phyloP scores from a whole-genome alignment of 2,888 invertebrate species.

The Cerceris rybyensis region DNA sequence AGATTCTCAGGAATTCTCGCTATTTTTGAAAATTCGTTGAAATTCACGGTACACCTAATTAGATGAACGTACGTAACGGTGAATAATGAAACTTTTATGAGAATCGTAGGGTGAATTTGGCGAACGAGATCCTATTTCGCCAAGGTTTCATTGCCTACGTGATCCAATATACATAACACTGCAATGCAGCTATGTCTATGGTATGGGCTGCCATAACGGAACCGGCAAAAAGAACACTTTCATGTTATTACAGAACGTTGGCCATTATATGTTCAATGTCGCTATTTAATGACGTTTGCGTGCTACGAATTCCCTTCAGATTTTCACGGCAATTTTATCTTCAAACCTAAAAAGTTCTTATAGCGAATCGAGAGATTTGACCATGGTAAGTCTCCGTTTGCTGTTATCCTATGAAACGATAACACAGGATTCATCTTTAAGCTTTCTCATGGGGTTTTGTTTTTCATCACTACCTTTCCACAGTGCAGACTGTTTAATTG shows the following conservation, averaged over 20 bases:
- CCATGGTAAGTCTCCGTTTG: no score
- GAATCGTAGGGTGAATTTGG: constrained; percentile 12
- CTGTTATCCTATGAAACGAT: no score
- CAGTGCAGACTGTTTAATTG: no score
- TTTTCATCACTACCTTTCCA: no score
- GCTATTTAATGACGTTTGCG: constrained; percentile 65
- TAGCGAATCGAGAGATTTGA: no score
- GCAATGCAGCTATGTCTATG: constrained; percentile 14
- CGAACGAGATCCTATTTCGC: constrained; percentile 23
- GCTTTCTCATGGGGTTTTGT: no score
- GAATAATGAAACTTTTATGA: constrained; percentile 3
- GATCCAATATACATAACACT: constrained; percentile 4
- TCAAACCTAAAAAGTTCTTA: not conserved
- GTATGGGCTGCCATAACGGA: constrained; percentile 28
- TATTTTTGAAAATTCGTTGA: no score
- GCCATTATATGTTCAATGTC: constrained; percentile 59
- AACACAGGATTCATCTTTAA: no score
- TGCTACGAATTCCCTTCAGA: constrained; percentile 59
- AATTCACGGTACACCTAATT: no score
- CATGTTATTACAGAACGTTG: constrained; percentile 25
- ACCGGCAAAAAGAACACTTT: constrained; percentile 25
- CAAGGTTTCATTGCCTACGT: constrained; percentile 23
- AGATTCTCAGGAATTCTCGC: no score
- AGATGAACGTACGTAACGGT: no score
- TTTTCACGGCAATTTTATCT: constrained; percentile 28